Evolutionary conservation across 2,113 vertebrate species (phyloP), one percentile per base, ranked within the genome.

Genomic region (Cyphomyrus discorhynchus): DNA sequence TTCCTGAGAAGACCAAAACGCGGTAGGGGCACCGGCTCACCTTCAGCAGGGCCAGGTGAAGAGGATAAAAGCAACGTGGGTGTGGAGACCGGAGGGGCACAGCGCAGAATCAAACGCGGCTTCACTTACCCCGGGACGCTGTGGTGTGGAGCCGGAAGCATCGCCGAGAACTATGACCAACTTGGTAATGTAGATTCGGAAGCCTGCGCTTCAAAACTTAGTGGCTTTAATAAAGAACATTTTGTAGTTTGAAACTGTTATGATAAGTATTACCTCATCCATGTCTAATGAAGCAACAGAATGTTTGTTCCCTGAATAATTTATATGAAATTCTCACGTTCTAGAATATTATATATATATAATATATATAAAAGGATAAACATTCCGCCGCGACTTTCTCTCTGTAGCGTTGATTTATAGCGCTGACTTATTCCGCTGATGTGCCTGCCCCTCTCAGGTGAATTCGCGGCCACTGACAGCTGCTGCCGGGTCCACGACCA

Each of bases 401-500:
- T 35, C 11, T 35, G 27, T 74, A 5, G n/a, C 24, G 27, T 3
- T 27, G n/a, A 27, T 42, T 83, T 83, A 83, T 21, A 31, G 80
- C 62, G 45, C 87, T 88, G n/a, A 49, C 49, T 82, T 49, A 46
- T 42, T 39, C 24, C 31, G 87, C 45, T 58, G 62, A 52, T 19
- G 24, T 89, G n/a, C 46, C 62, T 11, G 88, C 62, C 17, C 39
- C 70, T 83, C 7, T 15, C 92, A 99, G 98, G 97, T n/a, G 96
- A 97, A 2, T 96, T 96, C 91, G 93, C 89, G 49, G 96, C 97
- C 90, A 96, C 97, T 0, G 98, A 99, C 89, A 94, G 93, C 42
- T 99, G 97, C 94, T 99, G 97, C 94, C 96, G 98, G 52, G 95
- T 94, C 8, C 98, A 99, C 0, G 97, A 97, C 91, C 96, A 97